Evolutionary conservation across 2,113 vertebrate genomes (phyloP), one percentile per base, ranked within the genome.

Genomic region (Cynopterus brachyotis): DNA sequence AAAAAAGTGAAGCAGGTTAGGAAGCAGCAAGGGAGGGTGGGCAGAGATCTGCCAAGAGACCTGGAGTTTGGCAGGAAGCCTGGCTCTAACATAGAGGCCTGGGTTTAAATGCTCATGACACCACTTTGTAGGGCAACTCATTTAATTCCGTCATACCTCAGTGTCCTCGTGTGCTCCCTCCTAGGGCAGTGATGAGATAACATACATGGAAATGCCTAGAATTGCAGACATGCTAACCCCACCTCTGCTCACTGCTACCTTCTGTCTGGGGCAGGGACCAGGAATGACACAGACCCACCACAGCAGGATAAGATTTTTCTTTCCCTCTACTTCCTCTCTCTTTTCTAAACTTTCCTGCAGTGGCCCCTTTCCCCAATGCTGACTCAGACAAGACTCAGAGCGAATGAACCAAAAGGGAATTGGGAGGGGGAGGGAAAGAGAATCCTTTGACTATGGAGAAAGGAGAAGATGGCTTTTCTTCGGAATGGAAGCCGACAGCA

Each of bases 381-480:
- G 45, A 84, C 64, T 69, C 26, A 80, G 79, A 45, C 22, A 60
- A 80, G 24, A 91, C 69, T 64, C 60, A 40, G 57, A 73, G 53
- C 12, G 28, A 93, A 89, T 70, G 69, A 87, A 69, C 12, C 30
- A 57, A 42, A 89, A 89, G 62, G 37, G n/a, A 93, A 91, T 4
- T 17, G 3, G 40, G 20, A 20, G 10, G 19, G 30, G 26, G 22
- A 73, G 19, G 17, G 6, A 84, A 53, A 67, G 3, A 42, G 57
- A 97, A 93, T 24, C 89, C 93, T 91, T 78, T 92, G 95, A 94
- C 24, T 76, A 50, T 2, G 3, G 32, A 32, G 32, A 40, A 45
- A n/a, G 28, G 13, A 84, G 15, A 70, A 75, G n/a, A 45, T 17
- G 5, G 55, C 6, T 32, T 53, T 5, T 16, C 32, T 64, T 19